Percentiles rank a stretch among this genome's conserved stretches.
Conservation (phyloP, 2,888 invertebrate genomes). For the Conus canariensis region DNA sequence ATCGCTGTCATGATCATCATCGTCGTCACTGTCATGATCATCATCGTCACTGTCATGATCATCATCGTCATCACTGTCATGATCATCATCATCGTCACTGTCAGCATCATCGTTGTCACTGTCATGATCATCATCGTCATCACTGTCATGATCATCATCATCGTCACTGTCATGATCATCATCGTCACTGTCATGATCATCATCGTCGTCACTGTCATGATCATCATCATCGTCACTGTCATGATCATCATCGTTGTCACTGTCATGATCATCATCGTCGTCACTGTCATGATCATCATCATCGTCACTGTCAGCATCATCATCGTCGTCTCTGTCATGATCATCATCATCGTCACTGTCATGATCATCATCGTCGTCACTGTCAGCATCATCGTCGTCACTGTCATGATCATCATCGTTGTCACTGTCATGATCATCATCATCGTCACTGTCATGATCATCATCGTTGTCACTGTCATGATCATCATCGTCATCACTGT, state of each 20-base stretch:
- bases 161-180: not conserved
- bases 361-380: not conserved
- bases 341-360: not conserved
- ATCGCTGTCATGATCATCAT: constrained; percentile 82
- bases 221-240: not conserved
- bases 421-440: not conserved
- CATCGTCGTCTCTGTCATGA: constrained; percentile 81
- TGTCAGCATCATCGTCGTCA: not conserved
- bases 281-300: not conserved
- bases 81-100: not conserved
- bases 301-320: constrained; percentile 80
- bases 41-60: not conserved
- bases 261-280: not conserved
- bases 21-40: not conserved
- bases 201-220: not conserved
- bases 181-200: not conserved
- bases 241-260: not conserved
- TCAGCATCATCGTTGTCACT: not conserved
- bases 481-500: not conserved
- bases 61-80: not conserved
- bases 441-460: not conserved
- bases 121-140: not conserved
- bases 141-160: not conserved
- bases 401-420: constrained; percentile 82
- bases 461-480: not conserved